Percentiles rank a stretch among this genome's conserved stretches.
Evolutionary conservation across 2,888 invertebrate species (phyloP).

Genomic region (Chrysopilus asiliformis): DNA sequence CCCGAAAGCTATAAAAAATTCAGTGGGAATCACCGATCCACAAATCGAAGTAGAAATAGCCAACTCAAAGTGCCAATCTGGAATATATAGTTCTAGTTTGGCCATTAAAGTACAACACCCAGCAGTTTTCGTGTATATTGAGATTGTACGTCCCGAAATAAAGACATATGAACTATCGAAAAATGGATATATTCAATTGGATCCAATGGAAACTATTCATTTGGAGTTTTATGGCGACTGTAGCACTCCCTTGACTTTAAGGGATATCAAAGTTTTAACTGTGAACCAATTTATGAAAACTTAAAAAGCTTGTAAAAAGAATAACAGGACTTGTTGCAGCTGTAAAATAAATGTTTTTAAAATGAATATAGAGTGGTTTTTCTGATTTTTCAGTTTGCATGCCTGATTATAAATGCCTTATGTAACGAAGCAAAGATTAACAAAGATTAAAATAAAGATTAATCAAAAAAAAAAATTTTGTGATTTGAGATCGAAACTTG

Average conservation of each 20-base stretch:
- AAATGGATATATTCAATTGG: constrained; percentile 32
- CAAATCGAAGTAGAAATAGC: constrained; percentile 40
- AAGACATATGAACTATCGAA: constrained; percentile 26
- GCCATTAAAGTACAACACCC: constrained; percentile 26
- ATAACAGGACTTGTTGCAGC: too few relatives aligned
- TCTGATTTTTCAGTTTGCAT: too few relatives aligned
- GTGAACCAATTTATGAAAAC: constrained; percentile 29
- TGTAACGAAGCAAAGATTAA: too few relatives aligned
- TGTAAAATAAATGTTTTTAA: too few relatives aligned
- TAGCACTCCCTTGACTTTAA: constrained; percentile 14
- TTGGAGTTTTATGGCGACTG: constrained; percentile 21
- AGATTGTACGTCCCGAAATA: constrained; percentile 22
- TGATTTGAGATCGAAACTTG: too few relatives aligned
- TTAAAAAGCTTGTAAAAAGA: too few relatives aligned
- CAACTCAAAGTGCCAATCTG: background rate
- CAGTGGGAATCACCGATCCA: constrained; percentile 40
- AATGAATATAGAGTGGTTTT: too few relatives aligned
- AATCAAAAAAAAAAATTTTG: too few relatives aligned
- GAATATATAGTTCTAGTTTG: constrained; percentile 22
- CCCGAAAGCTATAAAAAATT: constrained; percentile 43
- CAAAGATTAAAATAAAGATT: too few relatives aligned
- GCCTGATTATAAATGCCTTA: too few relatives aligned
- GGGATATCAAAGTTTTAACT: constrained; percentile 27
- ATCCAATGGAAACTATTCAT: constrained; percentile 26
- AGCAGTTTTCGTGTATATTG: constrained; percentile 31